Evolutionary conservation across 1,140 invertebrate genomes (phyloP), one percentile per base, ranked within the genome.

Genomic region (Zeugodacus cucurbitae): DNA sequence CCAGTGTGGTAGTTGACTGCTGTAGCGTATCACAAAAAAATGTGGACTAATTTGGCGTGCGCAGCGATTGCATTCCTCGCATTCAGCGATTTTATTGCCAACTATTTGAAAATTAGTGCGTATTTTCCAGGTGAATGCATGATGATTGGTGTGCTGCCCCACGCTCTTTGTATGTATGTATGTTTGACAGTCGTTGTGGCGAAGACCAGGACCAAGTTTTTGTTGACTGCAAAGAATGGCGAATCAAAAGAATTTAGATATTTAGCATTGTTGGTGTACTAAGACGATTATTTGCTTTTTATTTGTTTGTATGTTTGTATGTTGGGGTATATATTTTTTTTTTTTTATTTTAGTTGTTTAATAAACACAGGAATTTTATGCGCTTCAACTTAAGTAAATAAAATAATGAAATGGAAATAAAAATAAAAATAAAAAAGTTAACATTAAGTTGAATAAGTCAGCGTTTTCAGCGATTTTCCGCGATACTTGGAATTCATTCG

Each of bases 51-150:
- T 82, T 82, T 82, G 41, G 74, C 74, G 11, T 48, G 74, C 74
- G 74, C 41, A 82, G 74, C 74, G 41, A 82, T 82, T 82, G 41
- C 74, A 82, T 82, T 82, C 74, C 74, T 82, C 41, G 74, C 74
- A 82, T 26, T 82, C 74, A 54, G 74, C 41, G 74, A 82, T 48
- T 82, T 82, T 82, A 82, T 82, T 82, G 74, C 74, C 74, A 82
- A 82, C 41, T 82, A 48, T 82, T 82, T 82, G 74, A 82, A 82
- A 82, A 82, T 82, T 82, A 82, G 74, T 82, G 41, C 74, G 74
- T 82, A 82, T 82, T 82, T 82, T 82, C 44, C 74, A 82, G 41
- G 74, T 82, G 74, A 82, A 82, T 48, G n/a, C 34, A 48, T 48
- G 74, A 48, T 82, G 74, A 82, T 82, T 48, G 74, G 74, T 82